Evolutionary conservation across 2,113 vertebrate genomes (phyloP).

Genomic region (Myodes glareolus): DNA sequence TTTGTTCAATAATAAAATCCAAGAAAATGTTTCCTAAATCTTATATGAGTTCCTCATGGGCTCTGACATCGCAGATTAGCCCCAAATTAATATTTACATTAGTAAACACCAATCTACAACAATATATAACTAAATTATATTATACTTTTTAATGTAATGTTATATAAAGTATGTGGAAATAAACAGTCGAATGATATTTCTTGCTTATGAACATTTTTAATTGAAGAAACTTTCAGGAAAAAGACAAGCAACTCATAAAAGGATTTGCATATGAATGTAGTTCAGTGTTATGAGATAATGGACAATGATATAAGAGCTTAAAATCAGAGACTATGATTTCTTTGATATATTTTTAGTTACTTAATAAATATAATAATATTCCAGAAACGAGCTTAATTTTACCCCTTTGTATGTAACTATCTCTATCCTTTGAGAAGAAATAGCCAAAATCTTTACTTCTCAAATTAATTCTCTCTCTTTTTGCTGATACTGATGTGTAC

Average conservation of each 20-base stretch:
- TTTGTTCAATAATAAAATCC: neutral
- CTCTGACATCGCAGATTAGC: neutral
- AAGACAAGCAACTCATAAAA: neutral
- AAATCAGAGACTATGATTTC: neutral
- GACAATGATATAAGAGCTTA: neutral
- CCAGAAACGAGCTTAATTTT: neutral
- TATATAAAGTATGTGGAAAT: neutral
- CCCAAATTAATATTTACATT: neutral
- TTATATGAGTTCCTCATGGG: neutral
- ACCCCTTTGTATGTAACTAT: neutral
- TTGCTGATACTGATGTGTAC: conserved; percentile 25
- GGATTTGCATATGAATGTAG: neutral
- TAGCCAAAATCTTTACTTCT: neutral
- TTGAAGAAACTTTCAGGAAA: neutral
- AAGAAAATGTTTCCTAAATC: neutral
- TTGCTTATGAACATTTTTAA: neutral
- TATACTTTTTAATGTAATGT: neutral
- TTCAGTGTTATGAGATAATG: neutral
- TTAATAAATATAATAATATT: neutral
- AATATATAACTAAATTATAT: neutral
- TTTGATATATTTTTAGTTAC: neutral
- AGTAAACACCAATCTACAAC: neutral
- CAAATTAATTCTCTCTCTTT: conserved; percentile 27
- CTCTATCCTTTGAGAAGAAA: neutral
- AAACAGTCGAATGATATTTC: neutral